Conservation (phyloP, 2,113 vertebrate genomes). For the Micronisus gabar region DNA sequence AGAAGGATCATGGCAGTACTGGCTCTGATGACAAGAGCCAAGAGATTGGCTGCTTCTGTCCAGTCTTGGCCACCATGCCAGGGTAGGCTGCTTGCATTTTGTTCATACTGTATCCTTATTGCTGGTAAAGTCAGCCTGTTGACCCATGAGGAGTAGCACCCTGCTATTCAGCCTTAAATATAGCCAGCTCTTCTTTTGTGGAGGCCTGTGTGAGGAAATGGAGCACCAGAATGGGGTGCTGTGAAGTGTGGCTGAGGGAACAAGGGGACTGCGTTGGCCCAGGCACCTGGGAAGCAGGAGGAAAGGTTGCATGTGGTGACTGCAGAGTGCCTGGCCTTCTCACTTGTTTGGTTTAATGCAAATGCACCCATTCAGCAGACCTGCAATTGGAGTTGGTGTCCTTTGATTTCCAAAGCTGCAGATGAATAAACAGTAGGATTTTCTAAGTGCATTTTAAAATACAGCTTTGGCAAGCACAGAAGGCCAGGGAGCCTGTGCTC, state of each 20-base stretch:
- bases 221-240: neutral
- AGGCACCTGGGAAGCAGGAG: neutral
- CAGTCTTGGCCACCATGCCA: neutral
- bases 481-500: neutral
- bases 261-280: neutral
- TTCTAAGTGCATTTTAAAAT: slow-evolving; percentile 13
- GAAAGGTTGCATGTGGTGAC: neutral
- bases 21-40: neutral
- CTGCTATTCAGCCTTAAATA: neutral
- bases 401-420: neutral
- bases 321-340: neutral
- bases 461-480: neutral
- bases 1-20: neutral
- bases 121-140: neutral
- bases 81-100: neutral
- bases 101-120: accelerated
- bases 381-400: neutral
- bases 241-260: neutral
- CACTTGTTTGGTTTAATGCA: neutral
- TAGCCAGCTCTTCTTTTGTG: neutral
- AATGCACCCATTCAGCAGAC: neutral
- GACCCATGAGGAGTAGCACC: neutral
- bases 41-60: neutral
- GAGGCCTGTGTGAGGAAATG: neutral
- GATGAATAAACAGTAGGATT: slow-evolving; percentile 6